Percentiles rank a stretch among this genome's conserved stretches.
Evolutionary conservation across 1,140 invertebrate species (phyloP).

Genomic region (Alviniconcha marisindica): DNA sequence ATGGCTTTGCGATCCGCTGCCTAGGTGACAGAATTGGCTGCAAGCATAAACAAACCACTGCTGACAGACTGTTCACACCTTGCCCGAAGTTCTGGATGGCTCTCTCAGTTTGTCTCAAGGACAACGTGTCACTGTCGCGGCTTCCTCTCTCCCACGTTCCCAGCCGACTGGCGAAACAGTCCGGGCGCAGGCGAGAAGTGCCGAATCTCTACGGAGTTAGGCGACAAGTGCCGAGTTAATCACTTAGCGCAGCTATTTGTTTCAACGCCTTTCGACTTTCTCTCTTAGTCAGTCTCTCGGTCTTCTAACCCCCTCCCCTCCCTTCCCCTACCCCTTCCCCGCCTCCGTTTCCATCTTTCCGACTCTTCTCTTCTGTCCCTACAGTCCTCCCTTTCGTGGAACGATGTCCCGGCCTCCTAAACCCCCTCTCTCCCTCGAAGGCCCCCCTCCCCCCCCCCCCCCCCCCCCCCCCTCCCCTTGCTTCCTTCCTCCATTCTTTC

Average conservation of each 20-base stretch:
- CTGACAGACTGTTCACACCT: conserved; percentile 13
- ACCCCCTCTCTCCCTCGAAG: background rate
- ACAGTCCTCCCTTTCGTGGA: background rate
- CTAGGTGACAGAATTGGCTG: no score
- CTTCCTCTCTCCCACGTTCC: background rate
- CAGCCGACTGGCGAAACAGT: conserved; percentile 23
- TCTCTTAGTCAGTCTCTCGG: background rate
- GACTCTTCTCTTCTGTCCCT: background rate
- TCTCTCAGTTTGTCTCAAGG: conserved; percentile 9
- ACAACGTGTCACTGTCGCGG: conserved; percentile 20
- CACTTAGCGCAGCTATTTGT: conserved; percentile 39
- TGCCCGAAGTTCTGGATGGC: background rate
- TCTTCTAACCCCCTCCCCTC: background rate
- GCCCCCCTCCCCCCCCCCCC: background rate
- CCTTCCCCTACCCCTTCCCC: background rate
- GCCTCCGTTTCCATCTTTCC: background rate
- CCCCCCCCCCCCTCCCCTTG: background rate
- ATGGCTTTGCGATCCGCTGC: no score
- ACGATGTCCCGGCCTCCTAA: background rate
- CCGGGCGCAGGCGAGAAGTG: conserved; percentile 28
- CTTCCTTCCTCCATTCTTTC: background rate
- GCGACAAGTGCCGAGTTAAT: conserved; percentile 42
- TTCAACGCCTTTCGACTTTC: conserved; percentile 31
- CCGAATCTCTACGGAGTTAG: conserved; percentile 41
- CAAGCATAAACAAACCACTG: no score